Evolutionary conservation across 2,113 vertebrate species (phyloP).

Genomic region (Platysteira castanea): DNA sequence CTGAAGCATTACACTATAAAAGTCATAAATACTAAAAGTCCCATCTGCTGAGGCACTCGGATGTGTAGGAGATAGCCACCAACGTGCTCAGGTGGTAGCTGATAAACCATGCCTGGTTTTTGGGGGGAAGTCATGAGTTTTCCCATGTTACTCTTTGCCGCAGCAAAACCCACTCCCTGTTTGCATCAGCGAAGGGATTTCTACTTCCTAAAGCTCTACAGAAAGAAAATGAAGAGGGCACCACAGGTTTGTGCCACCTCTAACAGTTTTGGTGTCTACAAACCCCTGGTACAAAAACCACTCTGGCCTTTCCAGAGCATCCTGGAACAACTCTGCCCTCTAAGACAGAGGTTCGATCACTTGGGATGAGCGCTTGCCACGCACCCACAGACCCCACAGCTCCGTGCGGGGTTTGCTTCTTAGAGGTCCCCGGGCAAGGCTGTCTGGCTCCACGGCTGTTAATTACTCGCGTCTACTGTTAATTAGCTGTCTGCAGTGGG

Average conservation of each 20-base stretch:
- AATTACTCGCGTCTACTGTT: conserved; percentile 70
- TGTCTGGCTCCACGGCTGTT: conserved; percentile 71
- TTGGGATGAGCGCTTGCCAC: not conserved
- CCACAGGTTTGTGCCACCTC: not conserved
- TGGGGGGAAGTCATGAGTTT: not conserved
- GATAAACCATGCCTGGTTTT: not conserved
- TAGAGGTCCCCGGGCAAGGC: conserved; percentile 38
- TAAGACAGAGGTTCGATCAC: not conserved
- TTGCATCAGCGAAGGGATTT: not conserved
- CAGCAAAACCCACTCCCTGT: not conserved
- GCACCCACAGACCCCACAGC: not conserved
- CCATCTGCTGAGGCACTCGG: not conserved
- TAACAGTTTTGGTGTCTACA: not conserved
- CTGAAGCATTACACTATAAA: not conserved
- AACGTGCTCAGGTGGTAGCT: not conserved
- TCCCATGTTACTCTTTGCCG: accelerated
- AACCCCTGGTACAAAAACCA: not conserved
- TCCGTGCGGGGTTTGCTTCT: not conserved
- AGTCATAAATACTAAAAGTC: not conserved
- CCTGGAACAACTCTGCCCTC: not conserved
- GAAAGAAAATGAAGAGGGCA: not conserved
- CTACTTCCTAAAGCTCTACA: accelerated
- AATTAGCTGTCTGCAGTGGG: conserved; percentile 70
- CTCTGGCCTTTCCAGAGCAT: accelerated
- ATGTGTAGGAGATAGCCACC: not conserved